phyloP scores from a whole-genome alignment of 2,888 invertebrate species.

The Elmis aenea region DNA sequence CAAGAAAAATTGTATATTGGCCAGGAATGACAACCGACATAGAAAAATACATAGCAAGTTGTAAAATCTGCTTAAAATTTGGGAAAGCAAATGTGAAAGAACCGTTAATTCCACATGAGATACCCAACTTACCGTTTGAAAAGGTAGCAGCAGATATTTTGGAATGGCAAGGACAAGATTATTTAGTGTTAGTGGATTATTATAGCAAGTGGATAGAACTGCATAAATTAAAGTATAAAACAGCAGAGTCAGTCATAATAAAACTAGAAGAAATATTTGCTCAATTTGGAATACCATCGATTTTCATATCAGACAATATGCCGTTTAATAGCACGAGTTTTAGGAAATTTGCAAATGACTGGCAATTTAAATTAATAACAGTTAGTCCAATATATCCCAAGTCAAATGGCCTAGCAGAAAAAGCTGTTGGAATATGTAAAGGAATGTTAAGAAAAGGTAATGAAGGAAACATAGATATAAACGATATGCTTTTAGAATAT shows the following conservation, averaged over 20 bases:
- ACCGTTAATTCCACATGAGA: conserved; percentile 13
- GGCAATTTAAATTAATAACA: conserved; percentile 18
- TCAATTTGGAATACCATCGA: conserved; percentile 17
- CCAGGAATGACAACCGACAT: conserved; percentile 12
- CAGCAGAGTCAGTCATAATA: conserved; percentile 9
- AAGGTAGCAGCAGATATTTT: conserved; percentile 11
- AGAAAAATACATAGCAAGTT: conserved; percentile 6
- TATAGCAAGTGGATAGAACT: conserved; percentile 21
- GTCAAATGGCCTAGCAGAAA: conserved; percentile 23
- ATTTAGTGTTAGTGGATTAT: conserved; percentile 22
- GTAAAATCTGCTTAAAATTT: conserved; percentile 12
- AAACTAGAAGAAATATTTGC: conserved; percentile 20
- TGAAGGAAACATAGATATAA: conserved; percentile 8
- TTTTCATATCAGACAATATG: conserved; percentile 21
- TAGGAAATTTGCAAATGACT: conserved; percentile 19
- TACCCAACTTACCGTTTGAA: conserved; percentile 12
- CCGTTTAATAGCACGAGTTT: conserved; percentile 23
- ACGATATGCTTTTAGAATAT: conserved; percentile 10
- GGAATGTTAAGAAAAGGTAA: conserved; percentile 13
- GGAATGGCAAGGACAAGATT: conserved; percentile 17
- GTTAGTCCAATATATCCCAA: conserved; percentile 18
- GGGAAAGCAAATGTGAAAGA: conserved; percentile 10
- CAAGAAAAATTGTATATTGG: conserved; percentile 13
- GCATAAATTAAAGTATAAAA: conserved; percentile 12
- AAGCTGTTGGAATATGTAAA: conserved; percentile 21